Conservation (phyloP, 2,888 invertebrate genomes). For the Hemithea aestivaria region DNA sequence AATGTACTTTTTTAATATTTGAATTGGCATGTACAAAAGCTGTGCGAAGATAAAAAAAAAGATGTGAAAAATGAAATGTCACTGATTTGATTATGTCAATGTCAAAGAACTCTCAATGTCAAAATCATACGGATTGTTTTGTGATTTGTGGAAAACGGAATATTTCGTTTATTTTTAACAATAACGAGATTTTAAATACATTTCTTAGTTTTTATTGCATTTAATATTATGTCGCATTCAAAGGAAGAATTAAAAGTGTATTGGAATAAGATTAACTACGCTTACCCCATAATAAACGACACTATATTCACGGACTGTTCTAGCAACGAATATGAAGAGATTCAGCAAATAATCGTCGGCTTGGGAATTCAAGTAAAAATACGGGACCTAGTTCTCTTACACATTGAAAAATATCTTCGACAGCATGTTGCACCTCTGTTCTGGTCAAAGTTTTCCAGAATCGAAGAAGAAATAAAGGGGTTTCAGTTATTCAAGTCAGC, state of each 20-base stretch:
- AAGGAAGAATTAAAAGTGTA: slow-evolving; percentile 57
- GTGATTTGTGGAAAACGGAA: too few species aligned
- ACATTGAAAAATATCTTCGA: slow-evolving; percentile 80
- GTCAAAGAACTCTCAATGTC: too few species aligned
- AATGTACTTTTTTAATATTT: too few species aligned
- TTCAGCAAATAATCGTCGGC: slow-evolving; percentile 58
- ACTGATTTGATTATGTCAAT: too few species aligned
- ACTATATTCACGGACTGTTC: slow-evolving; percentile 58
- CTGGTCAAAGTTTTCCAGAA: slow-evolving; percentile 81
- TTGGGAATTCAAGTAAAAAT: slow-evolving; percentile 63
- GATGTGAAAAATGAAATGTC: too few species aligned
- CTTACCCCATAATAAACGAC: slow-evolving; percentile 68
- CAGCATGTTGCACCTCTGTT: slow-evolving; percentile 81
- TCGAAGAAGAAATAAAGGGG: slow-evolving; percentile 75
- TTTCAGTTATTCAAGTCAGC: slow-evolving; percentile 83
- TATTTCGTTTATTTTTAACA: too few species aligned
- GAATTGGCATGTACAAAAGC: too few species aligned
- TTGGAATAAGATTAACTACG: slow-evolving; percentile 69
- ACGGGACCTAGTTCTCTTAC: slow-evolving; percentile 60
- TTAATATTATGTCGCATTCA: slow-evolving; percentile 46
- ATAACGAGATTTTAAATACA: too few species aligned
- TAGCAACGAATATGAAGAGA: slow-evolving; percentile 58
- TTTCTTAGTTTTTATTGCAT: too few species aligned
- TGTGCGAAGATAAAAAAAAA: too few species aligned
- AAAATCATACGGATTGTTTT: too few species aligned